Conservation (phyloP, 1,140 invertebrate species). For the Dufourea novaeangliae region DNA sequence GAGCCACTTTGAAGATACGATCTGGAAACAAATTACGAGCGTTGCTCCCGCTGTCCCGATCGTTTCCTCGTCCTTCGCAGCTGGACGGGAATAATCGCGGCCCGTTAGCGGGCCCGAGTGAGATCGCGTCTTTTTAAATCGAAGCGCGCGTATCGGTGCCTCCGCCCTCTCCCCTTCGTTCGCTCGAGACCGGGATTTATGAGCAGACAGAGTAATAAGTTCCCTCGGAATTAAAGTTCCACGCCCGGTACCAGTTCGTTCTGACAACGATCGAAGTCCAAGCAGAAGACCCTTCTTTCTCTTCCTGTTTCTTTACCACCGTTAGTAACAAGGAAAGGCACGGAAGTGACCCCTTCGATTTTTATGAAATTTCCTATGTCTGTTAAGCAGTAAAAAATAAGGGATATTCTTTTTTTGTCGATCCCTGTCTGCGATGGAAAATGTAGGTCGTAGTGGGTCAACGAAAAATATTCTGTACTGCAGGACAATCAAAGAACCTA, state of each 20-base stretch:
- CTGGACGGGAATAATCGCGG: constrained; percentile 69
- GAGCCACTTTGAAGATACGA: constrained; percentile 79
- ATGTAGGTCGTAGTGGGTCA: constrained; percentile 7
- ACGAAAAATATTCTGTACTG: neutral
- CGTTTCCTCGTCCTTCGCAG: constrained; percentile 59
- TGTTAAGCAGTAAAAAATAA: no score
- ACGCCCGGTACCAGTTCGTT: constrained; percentile 18
- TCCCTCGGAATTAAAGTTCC: constrained; percentile 39
- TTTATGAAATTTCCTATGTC: no score
- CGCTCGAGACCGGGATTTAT: constrained; percentile 19
- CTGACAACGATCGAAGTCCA: constrained; percentile 28
- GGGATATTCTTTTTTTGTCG: no score
- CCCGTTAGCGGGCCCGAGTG: constrained; percentile 64
- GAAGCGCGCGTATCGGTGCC: constrained; percentile 43
- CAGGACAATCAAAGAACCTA: no score
- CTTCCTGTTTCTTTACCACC: neutral
- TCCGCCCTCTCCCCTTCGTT: neutral
- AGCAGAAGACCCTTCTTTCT: neutral
- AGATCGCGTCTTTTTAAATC: constrained; percentile 62
- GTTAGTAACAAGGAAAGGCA: constrained; percentile 3
- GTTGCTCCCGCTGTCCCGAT: constrained; percentile 58
- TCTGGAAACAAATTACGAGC: constrained; percentile 80
- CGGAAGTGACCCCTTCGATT: no score
- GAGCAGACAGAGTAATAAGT: constrained; percentile 31
- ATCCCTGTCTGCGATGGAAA: neutral